Percentiles rank a stretch among this genome's conserved stretches.
These are phyloP conservation scores for Pollimyrus isidori DNA, from an alignment of 2,113 vertebrate species.

Conservation along the genomic window DNA sequence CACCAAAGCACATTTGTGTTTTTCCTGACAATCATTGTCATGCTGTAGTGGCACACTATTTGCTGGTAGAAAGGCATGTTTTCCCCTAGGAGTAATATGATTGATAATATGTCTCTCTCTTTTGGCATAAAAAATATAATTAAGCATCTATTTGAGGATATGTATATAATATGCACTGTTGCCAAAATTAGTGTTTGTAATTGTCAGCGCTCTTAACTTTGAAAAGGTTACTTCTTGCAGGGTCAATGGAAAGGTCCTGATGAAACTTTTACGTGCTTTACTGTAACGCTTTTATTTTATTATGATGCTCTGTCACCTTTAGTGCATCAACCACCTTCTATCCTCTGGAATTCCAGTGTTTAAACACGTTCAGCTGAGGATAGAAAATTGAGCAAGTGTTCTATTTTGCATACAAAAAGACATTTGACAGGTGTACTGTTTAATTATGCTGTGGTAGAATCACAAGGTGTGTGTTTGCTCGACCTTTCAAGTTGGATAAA, in stretches of 20 bases:
- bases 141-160: not conserved
- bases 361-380: constrained; percentile 7
- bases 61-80: not conserved
- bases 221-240: not conserved
- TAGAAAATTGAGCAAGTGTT: constrained; percentile 18
- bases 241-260: not conserved
- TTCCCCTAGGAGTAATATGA: not conserved
- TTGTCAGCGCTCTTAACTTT: not conserved
- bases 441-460: constrained; percentile 19
- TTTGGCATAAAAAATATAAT: not conserved
- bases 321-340: not conserved
- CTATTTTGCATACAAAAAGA: constrained; percentile 21
- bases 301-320: not conserved
- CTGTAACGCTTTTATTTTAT: no score
- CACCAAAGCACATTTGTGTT: not conserved
- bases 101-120: not conserved
- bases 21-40: not conserved
- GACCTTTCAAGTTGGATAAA: constrained; percentile 10
- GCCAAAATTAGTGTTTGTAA: not conserved
- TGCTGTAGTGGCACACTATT: no score
- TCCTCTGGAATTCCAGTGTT: not conserved
- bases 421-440: constrained; percentile 19
- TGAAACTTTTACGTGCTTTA: not conserved
- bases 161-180: not conserved
- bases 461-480: constrained; percentile 22